A percentile compares a stretch with the other conserved stretches of the same genome.
These are phyloP conservation scores for Phycodurus eques DNA, from an alignment of 2,113 vertebrate species.

Conservation along the genomic window DNA sequence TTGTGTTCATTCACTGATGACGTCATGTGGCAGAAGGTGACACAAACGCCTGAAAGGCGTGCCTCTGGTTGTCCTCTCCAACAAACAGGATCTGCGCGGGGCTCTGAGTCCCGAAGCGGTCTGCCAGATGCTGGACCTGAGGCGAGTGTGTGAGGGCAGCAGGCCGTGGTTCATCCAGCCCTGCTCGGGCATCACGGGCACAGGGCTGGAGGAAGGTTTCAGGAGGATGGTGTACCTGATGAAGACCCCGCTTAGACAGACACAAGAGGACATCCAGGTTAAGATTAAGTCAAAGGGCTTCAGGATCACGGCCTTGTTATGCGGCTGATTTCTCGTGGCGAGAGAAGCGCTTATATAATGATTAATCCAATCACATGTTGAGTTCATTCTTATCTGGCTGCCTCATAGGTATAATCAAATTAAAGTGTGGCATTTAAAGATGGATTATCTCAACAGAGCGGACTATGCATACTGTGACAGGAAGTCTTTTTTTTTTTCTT, in stretches of 20 bases:
- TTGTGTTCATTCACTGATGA: neutral
- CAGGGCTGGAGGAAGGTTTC: constrained; percentile 79
- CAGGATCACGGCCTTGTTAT: constrained; percentile 36
- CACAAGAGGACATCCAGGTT: constrained; percentile 54
- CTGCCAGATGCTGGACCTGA: constrained; percentile 75
- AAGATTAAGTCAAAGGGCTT: constrained; percentile 57
- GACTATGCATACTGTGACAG: neutral
- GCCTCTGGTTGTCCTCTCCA: constrained; percentile 82
- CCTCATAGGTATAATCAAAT: neutral
- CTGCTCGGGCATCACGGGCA: constrained; percentile 79
- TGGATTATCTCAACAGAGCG: constrained; percentile 2
- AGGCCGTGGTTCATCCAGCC: constrained; percentile 87
- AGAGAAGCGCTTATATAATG: constrained; percentile 7
- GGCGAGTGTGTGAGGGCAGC: constrained; percentile 75
- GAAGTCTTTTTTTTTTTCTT: too few relatives aligned
- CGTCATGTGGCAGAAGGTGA: neutral
- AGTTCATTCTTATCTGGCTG: neutral
- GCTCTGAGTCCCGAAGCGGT: constrained; percentile 75
- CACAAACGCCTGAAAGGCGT: constrained; percentile 59
- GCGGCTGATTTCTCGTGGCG: constrained; percentile 21
- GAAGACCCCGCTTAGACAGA: constrained; percentile 66
- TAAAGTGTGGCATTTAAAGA: constrained; percentile 2
- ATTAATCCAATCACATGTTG: constrained; percentile 1
- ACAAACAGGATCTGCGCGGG: constrained; percentile 84
- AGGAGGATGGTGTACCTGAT: constrained; percentile 72